phyloP scores from a whole-genome alignment of 2,113 vertebrate species.

The Mastomys coucha region DNA sequence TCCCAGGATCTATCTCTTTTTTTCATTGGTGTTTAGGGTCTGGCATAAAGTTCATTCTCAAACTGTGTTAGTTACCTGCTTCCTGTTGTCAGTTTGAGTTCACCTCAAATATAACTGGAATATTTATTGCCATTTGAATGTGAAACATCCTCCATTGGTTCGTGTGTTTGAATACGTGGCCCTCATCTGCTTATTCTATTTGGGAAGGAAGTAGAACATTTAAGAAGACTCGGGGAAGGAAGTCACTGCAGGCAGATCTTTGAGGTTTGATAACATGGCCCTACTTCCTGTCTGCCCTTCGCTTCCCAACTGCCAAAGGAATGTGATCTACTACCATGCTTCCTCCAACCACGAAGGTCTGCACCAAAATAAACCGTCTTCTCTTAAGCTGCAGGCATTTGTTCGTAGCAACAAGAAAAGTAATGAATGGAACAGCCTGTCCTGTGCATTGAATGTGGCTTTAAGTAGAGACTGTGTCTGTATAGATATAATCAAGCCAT shows the following conservation, averaged over 20 bases:
- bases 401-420: background rate
- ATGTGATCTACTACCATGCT: no score
- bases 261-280: background rate
- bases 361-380: background rate
- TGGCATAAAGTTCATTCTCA: background rate
- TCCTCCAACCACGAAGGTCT: background rate
- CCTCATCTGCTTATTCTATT: background rate
- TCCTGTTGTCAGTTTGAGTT: background rate
- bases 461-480: background rate
- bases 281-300: no score
- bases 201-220: background rate
- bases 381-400: background rate
- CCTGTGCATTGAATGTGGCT: background rate
- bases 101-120: background rate
- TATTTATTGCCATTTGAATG: background rate
- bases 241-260: background rate
- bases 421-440: background rate
- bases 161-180: background rate
- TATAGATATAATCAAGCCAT: background rate
- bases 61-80: background rate
- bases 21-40: background rate
- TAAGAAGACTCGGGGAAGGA: background rate
- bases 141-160: background rate
- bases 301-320: background rate
- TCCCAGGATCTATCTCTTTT: background rate